A percentile compares a stretch with the other conserved stretches of the same genome.
These are phyloP conservation scores for Dolichotis patagonum DNA, from an alignment of 2,113 vertebrate genomes.

Conservation along the genomic window DNA sequence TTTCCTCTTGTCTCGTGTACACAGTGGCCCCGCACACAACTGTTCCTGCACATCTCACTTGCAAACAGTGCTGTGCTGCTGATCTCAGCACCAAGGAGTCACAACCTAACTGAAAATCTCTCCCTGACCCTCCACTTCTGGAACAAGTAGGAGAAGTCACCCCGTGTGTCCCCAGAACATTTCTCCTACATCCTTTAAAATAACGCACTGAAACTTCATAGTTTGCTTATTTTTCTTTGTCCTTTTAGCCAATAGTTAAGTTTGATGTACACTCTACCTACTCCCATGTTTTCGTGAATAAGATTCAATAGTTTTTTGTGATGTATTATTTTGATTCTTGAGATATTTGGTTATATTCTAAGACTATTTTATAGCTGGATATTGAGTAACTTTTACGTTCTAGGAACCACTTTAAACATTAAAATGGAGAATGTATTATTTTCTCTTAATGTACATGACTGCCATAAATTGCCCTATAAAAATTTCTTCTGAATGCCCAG, in stretches of 20 bases:
- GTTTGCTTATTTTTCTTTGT: neutral
- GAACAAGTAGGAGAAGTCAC: neutral
- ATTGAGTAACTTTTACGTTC: rapidly evolving
- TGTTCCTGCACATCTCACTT: neutral
- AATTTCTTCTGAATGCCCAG: neutral
- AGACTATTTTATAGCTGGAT: neutral
- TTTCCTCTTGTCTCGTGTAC: rapidly evolving
- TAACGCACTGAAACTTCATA: neutral
- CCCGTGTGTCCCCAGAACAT: rapidly evolving
- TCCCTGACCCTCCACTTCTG: neutral
- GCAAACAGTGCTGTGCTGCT: neutral
- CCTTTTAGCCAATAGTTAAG: neutral
- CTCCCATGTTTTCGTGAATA: neutral
- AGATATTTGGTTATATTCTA: neutral
- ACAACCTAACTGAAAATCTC: no score
- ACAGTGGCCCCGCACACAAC: neutral
- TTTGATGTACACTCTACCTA: neutral
- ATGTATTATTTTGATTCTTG: neutral
- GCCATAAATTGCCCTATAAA: neutral
- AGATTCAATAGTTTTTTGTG: neutral
- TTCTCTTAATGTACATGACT: neutral
- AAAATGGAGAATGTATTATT: neutral
- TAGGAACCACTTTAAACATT: neutral
- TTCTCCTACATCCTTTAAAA: neutral
- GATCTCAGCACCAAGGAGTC: neutral